Conservation (phyloP, 2,113 vertebrate genomes). For the Alethe diademata region DNA sequence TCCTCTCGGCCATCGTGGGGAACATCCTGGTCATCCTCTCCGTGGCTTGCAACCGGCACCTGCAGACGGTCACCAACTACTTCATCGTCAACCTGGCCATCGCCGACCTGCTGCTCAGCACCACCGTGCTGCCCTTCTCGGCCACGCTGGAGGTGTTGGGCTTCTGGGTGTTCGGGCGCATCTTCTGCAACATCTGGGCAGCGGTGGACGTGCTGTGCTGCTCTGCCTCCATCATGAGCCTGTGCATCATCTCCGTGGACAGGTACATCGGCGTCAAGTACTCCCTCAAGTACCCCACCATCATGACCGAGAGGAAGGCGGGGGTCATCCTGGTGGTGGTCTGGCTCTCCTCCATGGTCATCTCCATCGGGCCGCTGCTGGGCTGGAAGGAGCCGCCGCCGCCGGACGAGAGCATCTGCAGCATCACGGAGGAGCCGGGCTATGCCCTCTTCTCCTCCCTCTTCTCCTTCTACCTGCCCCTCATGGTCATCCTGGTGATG, state of each 20-base stretch:
- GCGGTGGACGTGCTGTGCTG: constrained; percentile 98
- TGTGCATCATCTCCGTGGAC: constrained; percentile 97
- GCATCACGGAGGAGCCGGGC: constrained; percentile 93
- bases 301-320: constrained; percentile 93
- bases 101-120: constrained; percentile 91
- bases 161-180: constrained; percentile 93
- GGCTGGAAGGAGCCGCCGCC: constrained; percentile 97
- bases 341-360: constrained; percentile 90
- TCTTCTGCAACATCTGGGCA: constrained; percentile 98
- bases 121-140: constrained; percentile 93
- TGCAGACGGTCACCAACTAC: constrained; percentile 97
- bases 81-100: constrained; percentile 98
- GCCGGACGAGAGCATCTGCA: constrained; percentile 86
- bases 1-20: constrained; percentile 90
- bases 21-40: constrained; percentile 97
- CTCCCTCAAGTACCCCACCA: constrained; percentile 94
- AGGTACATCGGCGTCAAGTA: constrained; percentile 95
- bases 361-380: constrained; percentile 93
- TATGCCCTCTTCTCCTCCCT: constrained; percentile 97
- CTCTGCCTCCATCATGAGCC: constrained; percentile 97
- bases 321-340: constrained; percentile 87
- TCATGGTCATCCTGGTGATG: constrained; percentile 94
- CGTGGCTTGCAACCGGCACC: constrained; percentile 91
- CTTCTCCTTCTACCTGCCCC: constrained; percentile 96
- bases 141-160: constrained; percentile 94